phyloP scores from a whole-genome alignment of 2,113 vertebrate genomes.

The Cyanocitta stelleri region DNA sequence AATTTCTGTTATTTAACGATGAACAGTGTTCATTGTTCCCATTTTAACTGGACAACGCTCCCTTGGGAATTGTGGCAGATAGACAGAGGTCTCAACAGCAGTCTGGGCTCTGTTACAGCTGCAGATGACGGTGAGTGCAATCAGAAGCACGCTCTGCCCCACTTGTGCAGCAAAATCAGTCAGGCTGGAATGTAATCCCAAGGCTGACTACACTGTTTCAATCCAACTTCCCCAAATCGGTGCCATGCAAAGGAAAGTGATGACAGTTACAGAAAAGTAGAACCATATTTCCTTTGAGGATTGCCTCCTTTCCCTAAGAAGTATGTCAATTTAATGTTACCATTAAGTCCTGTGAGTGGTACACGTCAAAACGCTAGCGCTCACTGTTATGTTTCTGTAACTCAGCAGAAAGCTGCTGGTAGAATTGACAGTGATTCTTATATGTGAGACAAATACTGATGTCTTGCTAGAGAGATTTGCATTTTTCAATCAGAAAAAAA shows the following conservation, averaged over 20 bases:
- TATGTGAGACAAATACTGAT: background rate
- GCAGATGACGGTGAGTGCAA: background rate
- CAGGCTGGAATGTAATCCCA: background rate
- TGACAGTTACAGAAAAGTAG: background rate
- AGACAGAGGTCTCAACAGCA: background rate
- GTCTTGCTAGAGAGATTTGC: background rate
- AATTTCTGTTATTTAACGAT: background rate
- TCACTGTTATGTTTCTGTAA: background rate
- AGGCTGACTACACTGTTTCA: background rate
- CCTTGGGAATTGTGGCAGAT: background rate
- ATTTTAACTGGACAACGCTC: rapidly evolving
- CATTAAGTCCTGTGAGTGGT: background rate
- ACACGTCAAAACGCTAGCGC: background rate
- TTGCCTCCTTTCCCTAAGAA: background rate
- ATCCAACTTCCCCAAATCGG: background rate
- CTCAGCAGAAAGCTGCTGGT: background rate
- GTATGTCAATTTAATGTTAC: background rate
- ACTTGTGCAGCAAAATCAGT: background rate
- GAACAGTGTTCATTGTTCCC: background rate
- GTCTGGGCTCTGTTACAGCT: background rate
- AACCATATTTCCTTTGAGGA: background rate
- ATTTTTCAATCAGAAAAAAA: background rate
- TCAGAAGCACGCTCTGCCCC: background rate
- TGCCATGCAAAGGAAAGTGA: background rate
- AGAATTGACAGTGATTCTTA: background rate